These are phyloP conservation scores for Megathymus violae DNA, from an alignment of 1,140 invertebrate species.

Conservation along the genomic window DNA sequence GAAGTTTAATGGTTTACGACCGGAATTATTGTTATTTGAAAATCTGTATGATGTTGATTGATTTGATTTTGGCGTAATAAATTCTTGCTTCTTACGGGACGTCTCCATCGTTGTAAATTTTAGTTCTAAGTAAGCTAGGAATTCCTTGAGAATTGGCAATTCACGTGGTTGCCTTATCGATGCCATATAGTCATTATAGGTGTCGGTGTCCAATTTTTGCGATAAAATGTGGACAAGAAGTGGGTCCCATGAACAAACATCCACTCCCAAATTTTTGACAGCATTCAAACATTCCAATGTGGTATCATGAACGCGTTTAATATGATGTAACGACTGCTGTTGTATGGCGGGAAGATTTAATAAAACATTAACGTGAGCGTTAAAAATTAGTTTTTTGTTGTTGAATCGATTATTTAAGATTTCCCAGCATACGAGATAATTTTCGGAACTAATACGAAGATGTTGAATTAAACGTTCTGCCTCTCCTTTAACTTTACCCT, in stretches of 20 bases:
- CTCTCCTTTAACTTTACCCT: conserved; percentile 8
- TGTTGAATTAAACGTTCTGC: conserved; percentile 13
- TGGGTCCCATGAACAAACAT: conserved; percentile 34
- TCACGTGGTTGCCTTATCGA: conserved; percentile 35
- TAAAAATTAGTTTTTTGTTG: conserved; percentile 3
- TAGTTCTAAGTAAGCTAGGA: conserved; percentile 37
- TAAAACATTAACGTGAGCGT: conserved; percentile 14
- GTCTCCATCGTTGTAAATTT: conserved; percentile 38
- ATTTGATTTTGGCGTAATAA: not conserved
- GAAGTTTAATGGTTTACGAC: not conserved
- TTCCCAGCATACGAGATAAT: conserved; percentile 7
- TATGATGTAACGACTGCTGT: conserved; percentile 16
- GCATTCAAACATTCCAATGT: conserved; percentile 40
- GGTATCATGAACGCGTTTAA: conserved; percentile 41
- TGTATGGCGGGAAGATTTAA: conserved; percentile 29
- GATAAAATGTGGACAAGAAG: conserved; percentile 36
- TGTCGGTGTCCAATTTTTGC: conserved; percentile 41
- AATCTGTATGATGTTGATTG: not conserved
- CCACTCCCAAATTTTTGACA: conserved; percentile 37
- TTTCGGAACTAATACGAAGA: conserved; percentile 12
- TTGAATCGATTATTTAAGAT: conserved; percentile 20
- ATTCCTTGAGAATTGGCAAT: conserved; percentile 35
- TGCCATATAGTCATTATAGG: conserved; percentile 31
- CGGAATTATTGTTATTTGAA: conserved; percentile 1
- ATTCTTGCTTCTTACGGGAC: conserved; percentile 21